Conservation (phyloP, 2,797 vertebrate genomes). For the Bucorvus abyssinicus region DNA sequence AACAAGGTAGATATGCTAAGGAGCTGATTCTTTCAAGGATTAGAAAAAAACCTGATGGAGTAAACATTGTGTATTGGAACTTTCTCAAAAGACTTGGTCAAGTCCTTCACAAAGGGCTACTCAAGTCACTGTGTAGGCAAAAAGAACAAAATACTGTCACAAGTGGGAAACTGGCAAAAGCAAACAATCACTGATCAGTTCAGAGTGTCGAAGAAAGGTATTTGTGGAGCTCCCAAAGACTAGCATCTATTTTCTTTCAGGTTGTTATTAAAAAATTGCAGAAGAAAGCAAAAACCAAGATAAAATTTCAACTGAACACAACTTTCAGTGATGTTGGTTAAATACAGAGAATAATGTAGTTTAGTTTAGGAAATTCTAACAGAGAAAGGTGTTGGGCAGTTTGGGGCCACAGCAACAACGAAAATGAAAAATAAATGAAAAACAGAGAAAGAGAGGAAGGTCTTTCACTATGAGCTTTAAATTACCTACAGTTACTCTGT, state of each 20-base stretch:
- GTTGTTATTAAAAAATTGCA: not conserved
- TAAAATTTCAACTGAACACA: not conserved
- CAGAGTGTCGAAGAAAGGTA: not conserved
- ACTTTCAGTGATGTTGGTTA: not conserved
- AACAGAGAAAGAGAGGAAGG: not conserved
- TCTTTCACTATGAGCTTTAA: not conserved
- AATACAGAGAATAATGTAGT: not conserved
- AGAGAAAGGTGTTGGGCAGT: not conserved
- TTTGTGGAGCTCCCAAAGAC: not conserved
- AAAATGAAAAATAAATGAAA: not conserved
- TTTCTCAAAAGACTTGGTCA: constrained; percentile 21
- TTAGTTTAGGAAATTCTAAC: not conserved
- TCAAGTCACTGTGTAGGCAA: constrained; percentile 11
- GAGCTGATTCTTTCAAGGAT: constrained; percentile 44
- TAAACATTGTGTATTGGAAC: constrained; percentile 24
- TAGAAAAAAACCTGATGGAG: not conserved
- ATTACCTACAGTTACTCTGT: not conserved
- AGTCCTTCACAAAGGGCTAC: constrained; percentile 40
- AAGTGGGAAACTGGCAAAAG: not conserved
- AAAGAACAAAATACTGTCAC: constrained; percentile 49
- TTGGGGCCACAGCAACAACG: not conserved
- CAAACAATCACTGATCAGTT: not conserved
- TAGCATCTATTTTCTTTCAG: not conserved
- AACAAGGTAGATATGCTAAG: constrained; percentile 35
- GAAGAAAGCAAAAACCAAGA: not conserved